Evolutionary conservation across 1,140 invertebrate species (phyloP).

Genomic region (Drosophila nannoptera): DNA sequence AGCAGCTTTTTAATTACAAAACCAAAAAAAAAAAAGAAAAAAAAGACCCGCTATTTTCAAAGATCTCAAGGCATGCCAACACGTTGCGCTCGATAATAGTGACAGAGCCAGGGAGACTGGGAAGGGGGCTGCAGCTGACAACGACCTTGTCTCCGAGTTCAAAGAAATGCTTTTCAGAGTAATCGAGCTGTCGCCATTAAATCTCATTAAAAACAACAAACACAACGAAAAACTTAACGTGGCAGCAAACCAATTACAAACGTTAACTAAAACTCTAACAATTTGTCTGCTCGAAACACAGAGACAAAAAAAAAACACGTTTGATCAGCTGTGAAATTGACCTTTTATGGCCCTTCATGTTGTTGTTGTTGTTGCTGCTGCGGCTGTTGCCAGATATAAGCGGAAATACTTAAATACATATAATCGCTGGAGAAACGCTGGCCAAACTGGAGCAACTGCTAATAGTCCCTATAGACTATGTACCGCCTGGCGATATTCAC

Average conservation of each 20-base stretch:
- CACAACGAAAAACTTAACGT: slow-evolving; percentile 34
- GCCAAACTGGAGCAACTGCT: slow-evolving; percentile 12
- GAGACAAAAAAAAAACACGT: slow-evolving; percentile 52
- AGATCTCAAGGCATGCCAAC: slow-evolving; percentile 35
- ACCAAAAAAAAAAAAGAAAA: not conserved
- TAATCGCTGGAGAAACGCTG: slow-evolving; percentile 38
- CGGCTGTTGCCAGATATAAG: slow-evolving; percentile 44
- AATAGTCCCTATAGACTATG: slow-evolving; percentile 6
- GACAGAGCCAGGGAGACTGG: too few relatives aligned
- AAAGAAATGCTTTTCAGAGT: slow-evolving; percentile 52
- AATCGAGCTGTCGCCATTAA: slow-evolving; percentile 24
- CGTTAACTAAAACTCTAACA: slow-evolving; percentile 45
- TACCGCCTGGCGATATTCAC: not conserved
- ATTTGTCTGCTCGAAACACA: slow-evolving; percentile 19
- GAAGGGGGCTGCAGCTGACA: slow-evolving; percentile 23
- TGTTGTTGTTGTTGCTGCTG: slow-evolving; percentile 11
- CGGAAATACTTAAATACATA: slow-evolving; percentile 58
- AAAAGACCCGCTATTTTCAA: not conserved
- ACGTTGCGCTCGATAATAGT: slow-evolving; percentile 20
- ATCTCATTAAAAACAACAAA: slow-evolving; percentile 39
- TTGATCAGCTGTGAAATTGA: slow-evolving; percentile 74
- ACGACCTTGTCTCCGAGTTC: slow-evolving; percentile 65
- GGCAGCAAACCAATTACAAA: slow-evolving; percentile 50
- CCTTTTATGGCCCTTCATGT: slow-evolving; percentile 59
- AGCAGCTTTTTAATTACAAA: not conserved